Evolutionary conservation across 35 echinoderm and acorn worm species (phyloP).

Genomic region (Strongylocentrotus purpuratus): DNA sequence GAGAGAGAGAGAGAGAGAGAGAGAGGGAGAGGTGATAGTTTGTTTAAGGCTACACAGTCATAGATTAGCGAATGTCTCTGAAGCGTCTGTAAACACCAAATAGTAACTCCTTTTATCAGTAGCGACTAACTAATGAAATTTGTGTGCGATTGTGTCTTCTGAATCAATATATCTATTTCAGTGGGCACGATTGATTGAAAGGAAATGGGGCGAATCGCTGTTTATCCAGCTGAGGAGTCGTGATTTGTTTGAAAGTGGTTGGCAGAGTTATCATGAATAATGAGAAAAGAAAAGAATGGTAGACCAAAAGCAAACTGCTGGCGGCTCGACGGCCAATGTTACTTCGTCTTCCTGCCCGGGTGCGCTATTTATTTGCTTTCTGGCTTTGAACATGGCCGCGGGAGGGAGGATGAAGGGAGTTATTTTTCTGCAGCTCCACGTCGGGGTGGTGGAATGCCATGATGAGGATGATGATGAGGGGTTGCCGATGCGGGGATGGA

Average conservation of each 20-base stretch:
- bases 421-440: neutral
- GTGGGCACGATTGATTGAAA: neutral
- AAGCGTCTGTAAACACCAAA: neutral
- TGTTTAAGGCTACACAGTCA: too few relatives aligned
- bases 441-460: neutral
- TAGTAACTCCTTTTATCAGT: neutral
- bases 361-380: slow-evolving; percentile 12
- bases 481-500: neutral
- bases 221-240: slow-evolving; percentile 39
- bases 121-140: slow-evolving; percentile 18
- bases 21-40: too few relatives aligned
- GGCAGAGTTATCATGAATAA: slow-evolving; percentile 9
- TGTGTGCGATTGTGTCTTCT: neutral
- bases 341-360: neutral
- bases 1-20: too few relatives aligned
- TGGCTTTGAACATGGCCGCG: slow-evolving; percentile 15
- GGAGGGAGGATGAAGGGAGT: neutral
- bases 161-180: slow-evolving; percentile 48
- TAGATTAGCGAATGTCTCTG: neutral
- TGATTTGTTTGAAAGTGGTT: slow-evolving; percentile 24
- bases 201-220: slow-evolving; percentile 47
- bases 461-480: neutral
- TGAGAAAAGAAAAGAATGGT: slow-evolving; percentile 10
- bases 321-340: slow-evolving; percentile 25
- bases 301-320: slow-evolving; percentile 40